phyloP scores from a whole-genome alignment of 2,113 vertebrate genomes.

The Symphodus melops region DNA sequence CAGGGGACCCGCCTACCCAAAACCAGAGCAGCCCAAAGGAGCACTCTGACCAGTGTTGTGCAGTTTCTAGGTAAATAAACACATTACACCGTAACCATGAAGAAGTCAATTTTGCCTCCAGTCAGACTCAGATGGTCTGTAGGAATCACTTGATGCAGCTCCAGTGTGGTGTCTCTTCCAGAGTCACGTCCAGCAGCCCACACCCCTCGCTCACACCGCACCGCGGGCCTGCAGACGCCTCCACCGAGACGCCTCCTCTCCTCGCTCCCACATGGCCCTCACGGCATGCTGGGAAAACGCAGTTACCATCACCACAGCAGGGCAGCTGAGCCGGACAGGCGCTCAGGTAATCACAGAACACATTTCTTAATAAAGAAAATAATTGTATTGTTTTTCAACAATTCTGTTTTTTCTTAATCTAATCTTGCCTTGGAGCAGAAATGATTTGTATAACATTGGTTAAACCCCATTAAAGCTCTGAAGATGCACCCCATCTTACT shows the following conservation, averaged over 20 bases:
- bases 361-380: too few species aligned
- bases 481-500: slow-evolving; percentile 32
- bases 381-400: slow-evolving; percentile 6
- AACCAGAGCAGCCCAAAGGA: slow-evolving; percentile 89
- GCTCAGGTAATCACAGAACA: slow-evolving; percentile 60
- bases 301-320: slow-evolving; percentile 96
- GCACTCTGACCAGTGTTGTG: slow-evolving; percentile 93
- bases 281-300: slow-evolving; percentile 96
- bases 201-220: slow-evolving; percentile 88
- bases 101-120: not conserved
- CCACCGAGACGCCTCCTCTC: slow-evolving; percentile 90
- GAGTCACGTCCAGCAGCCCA: slow-evolving; percentile 91
- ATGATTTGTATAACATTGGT: slow-evolving; percentile 23
- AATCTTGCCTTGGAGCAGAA: slow-evolving; percentile 33
- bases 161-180: slow-evolving; percentile 74
- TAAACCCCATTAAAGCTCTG: slow-evolving; percentile 10
- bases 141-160: slow-evolving; percentile 57
- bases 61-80: slow-evolving; percentile 91
- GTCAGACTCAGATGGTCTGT: slow-evolving; percentile 14
- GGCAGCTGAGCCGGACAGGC: slow-evolving; percentile 84
- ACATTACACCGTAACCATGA: not conserved
- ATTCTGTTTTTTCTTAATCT: slow-evolving; percentile 20
- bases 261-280: slow-evolving; percentile 88
- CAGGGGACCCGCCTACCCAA: slow-evolving; percentile 90
- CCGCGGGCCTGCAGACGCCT: slow-evolving; percentile 90